These are phyloP conservation scores for Cyprinus carpio DNA, from an alignment of 2,113 vertebrate species.

Conservation along the genomic window DNA sequence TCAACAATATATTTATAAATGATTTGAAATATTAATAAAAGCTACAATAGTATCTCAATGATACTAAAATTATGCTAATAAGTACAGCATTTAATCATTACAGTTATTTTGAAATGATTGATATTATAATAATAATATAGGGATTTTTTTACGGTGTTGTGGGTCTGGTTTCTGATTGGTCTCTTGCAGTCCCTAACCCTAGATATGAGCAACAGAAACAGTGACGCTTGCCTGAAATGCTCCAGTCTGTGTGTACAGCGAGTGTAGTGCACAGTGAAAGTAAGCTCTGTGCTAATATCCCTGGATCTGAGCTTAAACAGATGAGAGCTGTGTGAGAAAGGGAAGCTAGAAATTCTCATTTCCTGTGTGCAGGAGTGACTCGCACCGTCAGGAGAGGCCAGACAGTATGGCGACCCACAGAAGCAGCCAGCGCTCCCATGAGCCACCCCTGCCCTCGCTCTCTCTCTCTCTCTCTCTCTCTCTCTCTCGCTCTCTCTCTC, in stretches of 20 bases:
- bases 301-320: constrained; percentile 12
- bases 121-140: no score
- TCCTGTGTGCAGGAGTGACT: constrained; percentile 74
- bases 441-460: constrained; percentile 31
- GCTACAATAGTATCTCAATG: no score
- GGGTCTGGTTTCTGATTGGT: background rate
- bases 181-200: background rate
- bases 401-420: constrained; percentile 68
- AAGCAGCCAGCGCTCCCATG: constrained; percentile 65
- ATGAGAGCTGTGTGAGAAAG: constrained; percentile 70
- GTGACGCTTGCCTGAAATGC: background rate
- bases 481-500: background rate
- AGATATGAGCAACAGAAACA: background rate
- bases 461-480: background rate
- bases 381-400: constrained; percentile 62
- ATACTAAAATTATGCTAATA: no score
- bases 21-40: no score
- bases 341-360: constrained; percentile 75
- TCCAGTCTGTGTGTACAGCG: background rate
- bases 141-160: background rate
- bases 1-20: no score
- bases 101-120: background rate
- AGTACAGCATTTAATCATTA: no score
- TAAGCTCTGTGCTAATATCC: constrained; percentile 20
- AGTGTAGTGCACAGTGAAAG: background rate